phyloP scores from a whole-genome alignment of 2,113 vertebrate genomes.

The Syngnathus typhle region DNA sequence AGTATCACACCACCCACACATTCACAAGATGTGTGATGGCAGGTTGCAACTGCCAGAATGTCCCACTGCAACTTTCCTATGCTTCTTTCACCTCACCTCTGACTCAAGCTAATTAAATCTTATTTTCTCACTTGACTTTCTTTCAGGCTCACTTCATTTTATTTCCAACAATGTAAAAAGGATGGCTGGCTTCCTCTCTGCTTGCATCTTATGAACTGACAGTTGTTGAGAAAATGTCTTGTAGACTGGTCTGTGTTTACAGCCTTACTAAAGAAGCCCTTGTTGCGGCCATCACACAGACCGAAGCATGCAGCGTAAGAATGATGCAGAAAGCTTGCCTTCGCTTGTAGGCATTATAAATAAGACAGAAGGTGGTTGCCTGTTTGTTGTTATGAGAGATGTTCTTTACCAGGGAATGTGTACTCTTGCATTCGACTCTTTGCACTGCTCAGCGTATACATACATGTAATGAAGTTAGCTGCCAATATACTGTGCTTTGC shows the following conservation, averaged over 20 bases:
- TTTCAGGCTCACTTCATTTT: slow-evolving; percentile 7
- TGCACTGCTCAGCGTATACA: neutral
- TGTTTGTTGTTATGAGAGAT: slow-evolving; percentile 35
- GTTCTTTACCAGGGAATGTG: neutral
- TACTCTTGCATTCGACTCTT: neutral
- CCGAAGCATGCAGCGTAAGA: slow-evolving; percentile 34
- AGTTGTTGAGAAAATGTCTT: slow-evolving; percentile 32
- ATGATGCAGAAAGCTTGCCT: slow-evolving; percentile 24
- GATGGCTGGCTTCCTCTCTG: slow-evolving; percentile 10
- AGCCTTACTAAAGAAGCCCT: slow-evolving; percentile 28
- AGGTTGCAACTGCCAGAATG: slow-evolving; percentile 35
- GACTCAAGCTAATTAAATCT: neutral
- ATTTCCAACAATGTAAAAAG: slow-evolving; percentile 1
- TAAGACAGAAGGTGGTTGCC: slow-evolving; percentile 50
- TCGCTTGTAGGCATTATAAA: slow-evolving; percentile 41
- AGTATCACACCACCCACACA: slow-evolving; percentile 21
- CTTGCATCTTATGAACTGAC: slow-evolving; percentile 17
- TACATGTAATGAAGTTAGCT: neutral
- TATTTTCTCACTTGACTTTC: neutral
- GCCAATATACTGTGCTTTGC: neutral
- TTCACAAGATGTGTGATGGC: slow-evolving; percentile 28
- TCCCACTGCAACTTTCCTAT: slow-evolving; percentile 5
- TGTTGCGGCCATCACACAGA: slow-evolving; percentile 30
- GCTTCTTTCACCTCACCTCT: neutral
- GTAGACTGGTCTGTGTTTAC: slow-evolving; percentile 41